phyloP scores from a whole-genome alignment of 2,888 invertebrate species.

The Lepidocyrtinus sp. region DNA sequence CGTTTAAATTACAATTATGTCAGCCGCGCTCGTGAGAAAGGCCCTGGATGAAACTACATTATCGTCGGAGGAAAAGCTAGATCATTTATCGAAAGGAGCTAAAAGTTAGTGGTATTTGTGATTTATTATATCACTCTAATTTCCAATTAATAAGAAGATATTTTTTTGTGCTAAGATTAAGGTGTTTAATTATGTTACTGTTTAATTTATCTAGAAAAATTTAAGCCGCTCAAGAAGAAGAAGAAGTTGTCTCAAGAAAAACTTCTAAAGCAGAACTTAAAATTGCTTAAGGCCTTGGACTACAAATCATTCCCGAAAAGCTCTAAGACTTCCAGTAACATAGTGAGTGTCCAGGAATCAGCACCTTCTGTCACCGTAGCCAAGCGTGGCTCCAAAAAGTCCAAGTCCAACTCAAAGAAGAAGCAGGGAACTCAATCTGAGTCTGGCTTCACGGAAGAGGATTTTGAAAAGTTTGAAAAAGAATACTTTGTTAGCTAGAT shows the following conservation, averaged over 20 bases:
- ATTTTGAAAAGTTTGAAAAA: conserved; percentile 79
- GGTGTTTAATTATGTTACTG: too few species aligned
- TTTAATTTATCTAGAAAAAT: conserved; percentile 30
- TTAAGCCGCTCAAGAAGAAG: conserved; percentile 50
- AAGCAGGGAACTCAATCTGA: conserved; percentile 73
- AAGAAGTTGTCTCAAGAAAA: conserved; percentile 48
- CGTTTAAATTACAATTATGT: too few species aligned
- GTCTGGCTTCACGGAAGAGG: conserved; percentile 81
- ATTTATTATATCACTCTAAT: conserved; percentile 9
- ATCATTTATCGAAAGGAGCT: conserved; percentile 39
- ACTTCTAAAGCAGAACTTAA: conserved; percentile 61
- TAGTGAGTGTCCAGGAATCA: background rate
- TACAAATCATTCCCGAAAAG: conserved; percentile 1
- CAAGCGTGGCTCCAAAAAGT: conserved; percentile 35
- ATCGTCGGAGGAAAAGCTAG: conserved; percentile 32
- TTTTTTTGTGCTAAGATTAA: too few species aligned
- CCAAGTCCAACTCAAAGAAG: conserved; percentile 71
- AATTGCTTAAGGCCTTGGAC: conserved; percentile 61
- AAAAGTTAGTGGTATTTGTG: conserved; percentile 42
- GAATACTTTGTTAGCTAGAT: conserved; percentile 75
- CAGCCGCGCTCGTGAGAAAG: conserved; percentile 68
- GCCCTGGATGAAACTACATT: conserved; percentile 62
- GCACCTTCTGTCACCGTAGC: background rate
- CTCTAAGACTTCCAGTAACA: conserved; percentile 48
- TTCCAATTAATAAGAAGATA: too few species aligned